Evolutionary conservation across 2,888 invertebrate genomes (phyloP), one percentile per base, ranked within the genome.

Genomic region (Napeogenes sylphis): DNA sequence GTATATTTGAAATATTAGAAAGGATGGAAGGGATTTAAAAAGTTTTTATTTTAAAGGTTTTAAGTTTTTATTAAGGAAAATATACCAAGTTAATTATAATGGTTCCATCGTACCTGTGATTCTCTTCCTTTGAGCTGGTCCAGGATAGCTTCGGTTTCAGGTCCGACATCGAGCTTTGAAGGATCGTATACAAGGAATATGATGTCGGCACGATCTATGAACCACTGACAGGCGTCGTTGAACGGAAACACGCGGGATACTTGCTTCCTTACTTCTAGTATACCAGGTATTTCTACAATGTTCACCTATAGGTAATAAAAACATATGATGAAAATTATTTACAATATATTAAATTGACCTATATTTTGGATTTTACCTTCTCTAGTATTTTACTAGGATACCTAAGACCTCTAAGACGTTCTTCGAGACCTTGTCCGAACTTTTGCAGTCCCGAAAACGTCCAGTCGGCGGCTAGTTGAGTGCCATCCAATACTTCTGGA

Each of bases 211-310:
- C 98, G 93, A 86, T 98, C 98, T 77, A 98, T 98, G 89, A 98
- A 98, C 98, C 98, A 98, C 84, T 98, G 97, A 81, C 97, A 97
- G 57, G 97, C 98, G 80, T 98, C 98, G 80, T 98, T 98, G 89
- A 98, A 98, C 60, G 98, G 97, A 80, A 98, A 98, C 65, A 97
- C 93, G 59, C 98, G 93, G 58, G 98, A 97, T 58, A 97, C 96
- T 90, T 97, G 97, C 84, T 98, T 97, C 71, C 97, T 93, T 66
- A 97, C 97, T 92, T 98, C 98, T 75, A 98, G 90, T 76, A 98
- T 98, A 68, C 98, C 98, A 64, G 98, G 98, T 79, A 98, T 98
- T 92, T 98, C 98, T 58, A 98, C 97, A 77, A 98, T 95, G 82
- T 97, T 98, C 35, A 98, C 95, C 97, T 97, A 79, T 4, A 30